Evolutionary conservation across 2,113 vertebrate genomes (phyloP), one percentile per base, ranked within the genome.

Genomic region (Nycticryphes semicollaris): DNA sequence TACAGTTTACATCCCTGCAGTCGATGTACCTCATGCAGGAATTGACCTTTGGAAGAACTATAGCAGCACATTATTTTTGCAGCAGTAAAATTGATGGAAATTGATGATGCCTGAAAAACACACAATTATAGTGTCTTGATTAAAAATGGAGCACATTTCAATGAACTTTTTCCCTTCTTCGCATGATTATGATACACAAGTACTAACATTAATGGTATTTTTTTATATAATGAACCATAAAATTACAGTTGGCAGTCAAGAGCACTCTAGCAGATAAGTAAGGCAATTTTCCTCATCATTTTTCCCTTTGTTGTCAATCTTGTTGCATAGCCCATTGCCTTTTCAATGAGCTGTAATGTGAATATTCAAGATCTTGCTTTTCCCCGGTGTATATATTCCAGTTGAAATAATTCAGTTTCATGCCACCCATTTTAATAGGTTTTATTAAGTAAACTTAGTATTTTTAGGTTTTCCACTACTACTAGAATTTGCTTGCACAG

Each of bases 271-370:
- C 95, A 97, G 96, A 97, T 98, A 97, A 98, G 97, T 94, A 95
- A 98, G 93, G 97, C 97, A 96, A 98, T 98, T 98, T 98, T 96
- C 97, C 85, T 97, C 97, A 90, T 95, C 94, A 92, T 97, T 98
- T 98, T 97, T 97, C 93, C 97, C 89, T 97, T 98, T 97, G 98
- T 97, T 98, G 97, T 97, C 97, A 97, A 92, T 97, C 97, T 95
- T 93, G 83, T 93, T 96, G 81, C 95, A 98, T 96, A 98, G 94
- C 56, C 96, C 97, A 97, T 96, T 97, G 97, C 95, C 95, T 98
- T 97, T 97, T 93, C 97, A 97, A 97, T 96, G 97, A 98, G 93
- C 95, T 96, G 60, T 93, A 94, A 96, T 95, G 96, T 87, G 97
- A 98, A 96, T 96, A 97, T 96, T 97, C 95, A 94, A 94, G 93